phyloP scores from a whole-genome alignment of 2,113 vertebrate species.

The Larimichthys crocea region DNA sequence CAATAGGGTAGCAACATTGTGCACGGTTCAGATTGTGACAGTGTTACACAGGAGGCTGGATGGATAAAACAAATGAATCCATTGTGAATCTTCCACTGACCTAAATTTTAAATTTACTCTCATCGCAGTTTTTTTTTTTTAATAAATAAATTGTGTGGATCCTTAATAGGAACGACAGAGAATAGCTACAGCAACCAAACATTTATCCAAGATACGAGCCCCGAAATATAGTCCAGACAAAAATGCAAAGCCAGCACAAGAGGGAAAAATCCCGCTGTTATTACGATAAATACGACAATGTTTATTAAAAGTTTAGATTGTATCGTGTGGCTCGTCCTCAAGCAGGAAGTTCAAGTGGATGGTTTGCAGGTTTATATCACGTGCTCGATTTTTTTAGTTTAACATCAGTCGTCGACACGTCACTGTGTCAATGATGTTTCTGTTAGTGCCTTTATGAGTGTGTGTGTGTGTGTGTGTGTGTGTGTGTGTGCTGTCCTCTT shows the following conservation, averaged over 20 bases:
- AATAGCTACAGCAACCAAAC: background rate
- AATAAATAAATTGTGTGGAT: background rate
- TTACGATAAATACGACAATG: background rate
- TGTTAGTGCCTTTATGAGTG: background rate
- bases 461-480: slow-evolving; percentile 4
- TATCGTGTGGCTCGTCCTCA: background rate
- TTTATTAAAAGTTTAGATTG: too few relatives aligned
- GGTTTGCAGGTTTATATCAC: background rate
- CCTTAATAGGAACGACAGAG: background rate
- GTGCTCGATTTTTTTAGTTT: background rate
- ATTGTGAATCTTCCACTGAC: background rate
- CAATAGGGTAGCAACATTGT: background rate
- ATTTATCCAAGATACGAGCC: too few relatives aligned
- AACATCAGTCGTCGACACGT: background rate
- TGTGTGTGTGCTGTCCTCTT: slow-evolving; percentile 18
- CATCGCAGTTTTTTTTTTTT: background rate
- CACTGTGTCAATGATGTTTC: background rate
- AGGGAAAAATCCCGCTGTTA: background rate
- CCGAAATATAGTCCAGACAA: background rate
- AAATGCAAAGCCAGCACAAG: background rate
- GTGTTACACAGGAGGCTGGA: background rate
- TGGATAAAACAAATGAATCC: background rate
- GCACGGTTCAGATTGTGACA: background rate
- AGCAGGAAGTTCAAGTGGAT: background rate
- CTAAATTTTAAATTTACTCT: background rate